phyloP scores from a whole-genome alignment of 1,140 invertebrate species.

The Drosophila truncata region DNA sequence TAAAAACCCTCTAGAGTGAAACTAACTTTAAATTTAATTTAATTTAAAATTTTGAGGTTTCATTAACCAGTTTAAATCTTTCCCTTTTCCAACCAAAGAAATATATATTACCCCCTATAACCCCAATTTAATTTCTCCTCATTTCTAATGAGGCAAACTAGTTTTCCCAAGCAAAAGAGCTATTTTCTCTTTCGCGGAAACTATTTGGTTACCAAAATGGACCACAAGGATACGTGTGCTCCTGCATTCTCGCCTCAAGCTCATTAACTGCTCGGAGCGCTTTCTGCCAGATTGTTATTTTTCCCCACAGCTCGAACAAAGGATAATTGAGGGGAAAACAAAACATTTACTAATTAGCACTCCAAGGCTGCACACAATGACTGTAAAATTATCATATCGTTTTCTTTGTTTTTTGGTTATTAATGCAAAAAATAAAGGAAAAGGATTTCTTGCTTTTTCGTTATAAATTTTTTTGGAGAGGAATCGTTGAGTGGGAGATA shows the following conservation, averaged over 20 bases:
- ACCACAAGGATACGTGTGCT: constrained; percentile 35
- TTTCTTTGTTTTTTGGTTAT: constrained; percentile 26
- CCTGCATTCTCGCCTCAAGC: constrained; percentile 37
- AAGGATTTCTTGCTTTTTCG: constrained; percentile 13
- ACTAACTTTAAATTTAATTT: too few relatives aligned
- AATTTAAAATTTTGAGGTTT: background rate
- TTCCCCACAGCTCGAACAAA: constrained; percentile 53
- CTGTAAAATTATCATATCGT: constrained; percentile 51
- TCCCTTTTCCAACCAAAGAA: background rate
- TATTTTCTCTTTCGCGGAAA: constrained; percentile 8
- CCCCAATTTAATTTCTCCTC: background rate
- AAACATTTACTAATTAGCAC: constrained; percentile 72
- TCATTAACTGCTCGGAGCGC: constrained; percentile 52
- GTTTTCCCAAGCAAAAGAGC: background rate
- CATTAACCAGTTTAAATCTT: background rate
- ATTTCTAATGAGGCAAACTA: constrained; percentile 23
- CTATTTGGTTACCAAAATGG: constrained; percentile 18
- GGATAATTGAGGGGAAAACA: constrained; percentile 49
- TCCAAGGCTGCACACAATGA: constrained; percentile 44
- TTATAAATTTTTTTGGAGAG: background rate
- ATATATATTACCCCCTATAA: too few relatives aligned
- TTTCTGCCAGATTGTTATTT: constrained; percentile 36
- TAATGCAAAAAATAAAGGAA: constrained; percentile 19
- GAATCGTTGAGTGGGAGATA: background rate
- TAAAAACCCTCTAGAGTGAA: too few relatives aligned